These are phyloP conservation scores for Porphyrio hochstetteri DNA, from an alignment of 2,113 vertebrate species.

Conservation along the genomic window DNA sequence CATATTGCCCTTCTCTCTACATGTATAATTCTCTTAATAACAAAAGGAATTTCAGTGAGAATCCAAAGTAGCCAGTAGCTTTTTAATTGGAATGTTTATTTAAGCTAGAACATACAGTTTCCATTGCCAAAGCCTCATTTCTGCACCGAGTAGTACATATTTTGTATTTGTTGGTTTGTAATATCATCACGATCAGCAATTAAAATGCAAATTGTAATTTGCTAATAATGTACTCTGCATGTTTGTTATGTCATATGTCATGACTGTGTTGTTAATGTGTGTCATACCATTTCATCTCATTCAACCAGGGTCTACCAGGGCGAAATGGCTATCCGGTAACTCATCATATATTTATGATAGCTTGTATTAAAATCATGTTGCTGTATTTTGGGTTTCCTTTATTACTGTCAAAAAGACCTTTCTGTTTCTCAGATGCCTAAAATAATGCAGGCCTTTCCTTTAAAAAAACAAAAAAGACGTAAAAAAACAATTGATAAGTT, in stretches of 20 bases:
- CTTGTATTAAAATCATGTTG: neutral
- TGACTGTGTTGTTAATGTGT: slow-evolving; percentile 58
- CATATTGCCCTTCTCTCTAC: neutral
- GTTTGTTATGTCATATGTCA: slow-evolving; percentile 48
- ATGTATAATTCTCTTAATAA: neutral
- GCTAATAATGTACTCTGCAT: slow-evolving; percentile 13
- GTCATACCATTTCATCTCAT: slow-evolving; percentile 71
- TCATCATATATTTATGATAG: slow-evolving; percentile 39
- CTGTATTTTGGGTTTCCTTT: neutral
- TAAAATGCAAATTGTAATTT: neutral
- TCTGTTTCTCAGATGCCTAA: neutral
- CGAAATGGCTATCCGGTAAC: slow-evolving; percentile 71
- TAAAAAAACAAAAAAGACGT: neutral
- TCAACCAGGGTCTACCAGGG: slow-evolving; percentile 71
- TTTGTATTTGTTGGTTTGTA: neutral
- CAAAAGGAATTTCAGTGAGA: neutral
- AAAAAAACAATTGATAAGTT: neutral
- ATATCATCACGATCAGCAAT: neutral
- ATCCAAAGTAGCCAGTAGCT: neutral
- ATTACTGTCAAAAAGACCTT: neutral
- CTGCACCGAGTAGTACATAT: neutral
- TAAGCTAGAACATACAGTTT: neutral
- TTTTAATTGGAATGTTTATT: neutral
- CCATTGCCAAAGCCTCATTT: neutral
- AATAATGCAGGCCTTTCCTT: neutral